Conservation (phyloP, 1,140 invertebrate species). For the Sitobion miscanthi region DNA sequence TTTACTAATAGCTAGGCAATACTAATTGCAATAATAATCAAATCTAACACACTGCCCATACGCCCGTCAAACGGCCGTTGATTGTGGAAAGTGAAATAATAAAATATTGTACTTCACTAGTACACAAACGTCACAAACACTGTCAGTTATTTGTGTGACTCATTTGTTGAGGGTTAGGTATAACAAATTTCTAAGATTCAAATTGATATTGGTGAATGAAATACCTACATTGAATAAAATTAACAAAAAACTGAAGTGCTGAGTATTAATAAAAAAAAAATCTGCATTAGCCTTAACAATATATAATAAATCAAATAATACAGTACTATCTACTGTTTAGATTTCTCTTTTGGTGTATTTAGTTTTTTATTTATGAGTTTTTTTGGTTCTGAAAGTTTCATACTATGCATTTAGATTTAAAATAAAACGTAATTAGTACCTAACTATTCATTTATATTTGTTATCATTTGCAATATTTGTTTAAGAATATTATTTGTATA, state of each 20-base stretch:
- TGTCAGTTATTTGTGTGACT: too few species aligned
- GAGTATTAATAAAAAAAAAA: background rate
- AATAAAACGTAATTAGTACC: background rate
- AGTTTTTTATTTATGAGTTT: too few species aligned
- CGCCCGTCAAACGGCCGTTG: too few species aligned
- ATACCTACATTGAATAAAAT: background rate
- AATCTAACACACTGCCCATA: background rate
- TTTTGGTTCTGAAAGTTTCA: background rate
- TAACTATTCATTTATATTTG: background rate
- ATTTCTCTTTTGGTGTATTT: background rate
- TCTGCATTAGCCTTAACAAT: background rate
- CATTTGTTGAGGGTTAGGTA: background rate
- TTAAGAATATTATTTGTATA: too few species aligned
- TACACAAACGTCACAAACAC: background rate
- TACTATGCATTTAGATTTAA: background rate
- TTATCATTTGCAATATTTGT: too few species aligned
- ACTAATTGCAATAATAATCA: too few species aligned
- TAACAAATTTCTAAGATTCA: background rate
- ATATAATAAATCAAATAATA: background rate
- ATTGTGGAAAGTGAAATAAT: background rate
- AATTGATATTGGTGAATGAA: background rate
- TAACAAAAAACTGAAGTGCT: background rate
- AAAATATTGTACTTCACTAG: background rate
- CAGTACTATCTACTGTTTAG: background rate
- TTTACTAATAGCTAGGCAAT: background rate